Evolutionary conservation across 2,113 vertebrate genomes (phyloP), one percentile per base, ranked within the genome.

Genomic region (Pao palembangensis): DNA sequence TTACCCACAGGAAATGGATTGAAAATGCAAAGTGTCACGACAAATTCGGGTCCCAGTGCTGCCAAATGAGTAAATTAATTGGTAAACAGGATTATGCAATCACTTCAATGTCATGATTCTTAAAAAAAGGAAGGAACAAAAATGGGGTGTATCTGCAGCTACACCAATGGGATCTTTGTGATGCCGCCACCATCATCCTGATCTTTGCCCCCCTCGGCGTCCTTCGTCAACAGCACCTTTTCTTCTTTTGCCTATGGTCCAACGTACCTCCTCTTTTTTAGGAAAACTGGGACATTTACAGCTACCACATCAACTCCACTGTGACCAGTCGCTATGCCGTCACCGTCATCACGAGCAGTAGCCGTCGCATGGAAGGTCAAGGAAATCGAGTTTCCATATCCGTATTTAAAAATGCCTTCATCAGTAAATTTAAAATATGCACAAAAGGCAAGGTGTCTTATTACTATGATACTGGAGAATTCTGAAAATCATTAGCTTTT

Each of bases 401-500:
- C 93, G 88, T 10, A 94, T 99, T 51, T 48, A 99, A 95, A 76
- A 93, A 93, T 6, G 95, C 95, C 73, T 96, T 98, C 89, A 98
- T 99, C 86, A 94, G 91, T 67, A 93, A 93, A 84, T 98, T 98
- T 66, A 93, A 78, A 87, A n/a, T n/a, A 94, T 99, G 96, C 98
- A 69, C 5, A 94, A 92, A 61, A 48, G 43, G 0, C 5, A 60
- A 49, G 20, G 3, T 8, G 0, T n/a, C 19, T 25, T 58, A 0
- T 19, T 20, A 57, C 0, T 4, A 0, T 1, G 59, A 54, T 21
- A 0, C 2, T 13, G 0, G 52, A 49, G 1, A n/a, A 18, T 17
- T 0, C 12, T 43, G 3, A 1, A 48, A 44, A 12, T 10, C 14
- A 54, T 48, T 19, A 51, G 0, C 19, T 17, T 1, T 0, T 13